These are phyloP conservation scores for Athene noctua DNA, from an alignment of 2,113 vertebrate genomes.

Conservation along the genomic window DNA sequence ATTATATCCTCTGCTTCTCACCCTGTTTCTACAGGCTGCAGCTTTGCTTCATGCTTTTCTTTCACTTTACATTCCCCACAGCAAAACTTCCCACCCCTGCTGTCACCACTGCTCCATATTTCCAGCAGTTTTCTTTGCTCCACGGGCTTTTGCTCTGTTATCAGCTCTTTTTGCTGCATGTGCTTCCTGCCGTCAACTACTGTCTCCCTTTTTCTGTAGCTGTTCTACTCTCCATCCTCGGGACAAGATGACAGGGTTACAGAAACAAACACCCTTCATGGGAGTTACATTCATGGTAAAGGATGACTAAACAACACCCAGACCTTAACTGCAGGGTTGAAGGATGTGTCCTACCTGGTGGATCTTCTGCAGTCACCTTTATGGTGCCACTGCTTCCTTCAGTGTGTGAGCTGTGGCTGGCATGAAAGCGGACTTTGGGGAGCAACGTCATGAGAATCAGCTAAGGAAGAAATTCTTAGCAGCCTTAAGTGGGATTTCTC, in stretches of 20 bases:
- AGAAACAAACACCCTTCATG: background rate
- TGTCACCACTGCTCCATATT: background rate
- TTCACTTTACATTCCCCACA: fast-evolving
- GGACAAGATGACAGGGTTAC: background rate
- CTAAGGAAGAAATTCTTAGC: background rate
- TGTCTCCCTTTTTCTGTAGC: background rate
- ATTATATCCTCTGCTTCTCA: background rate
- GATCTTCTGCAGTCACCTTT: background rate
- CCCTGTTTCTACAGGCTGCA: background rate
- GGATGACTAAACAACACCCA: background rate
- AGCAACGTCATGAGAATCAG: background rate
- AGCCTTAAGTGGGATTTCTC: background rate
- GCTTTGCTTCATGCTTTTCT: background rate
- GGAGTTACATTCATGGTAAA: background rate
- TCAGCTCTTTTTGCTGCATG: fast-evolving
- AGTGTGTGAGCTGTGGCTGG: background rate
- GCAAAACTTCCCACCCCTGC: background rate
- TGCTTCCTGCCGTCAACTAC: background rate
- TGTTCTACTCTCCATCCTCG: background rate
- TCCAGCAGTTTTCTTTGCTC: background rate
- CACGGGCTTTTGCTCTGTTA: background rate
- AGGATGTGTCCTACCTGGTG: background rate
- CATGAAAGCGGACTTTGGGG: background rate
- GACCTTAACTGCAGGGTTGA: background rate
- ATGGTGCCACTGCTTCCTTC: background rate